Evolutionary conservation across 2,888 invertebrate genomes (phyloP).

Genomic region (Acanthosoma haemorrhoidale): DNA sequence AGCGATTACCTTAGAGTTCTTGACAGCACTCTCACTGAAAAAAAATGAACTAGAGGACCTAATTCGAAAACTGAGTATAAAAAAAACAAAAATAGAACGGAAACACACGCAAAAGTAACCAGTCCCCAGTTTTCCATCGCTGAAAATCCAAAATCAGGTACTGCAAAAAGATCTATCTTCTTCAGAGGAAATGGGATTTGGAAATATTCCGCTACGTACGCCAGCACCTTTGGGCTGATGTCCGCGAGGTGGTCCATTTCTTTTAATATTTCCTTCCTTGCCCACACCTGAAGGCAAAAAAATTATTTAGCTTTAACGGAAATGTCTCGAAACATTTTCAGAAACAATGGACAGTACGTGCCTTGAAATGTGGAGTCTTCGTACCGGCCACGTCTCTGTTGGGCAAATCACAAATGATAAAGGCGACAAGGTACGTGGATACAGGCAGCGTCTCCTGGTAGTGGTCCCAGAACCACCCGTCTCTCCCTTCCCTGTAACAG

Average conservation of each 20-base stretch:
- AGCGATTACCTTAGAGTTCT: constrained; percentile 60
- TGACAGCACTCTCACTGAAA: constrained; percentile 62
- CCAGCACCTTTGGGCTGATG: constrained; percentile 67
- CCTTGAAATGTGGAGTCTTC: constrained; percentile 30
- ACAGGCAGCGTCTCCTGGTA: constrained; percentile 73
- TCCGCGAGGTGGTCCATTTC: constrained; percentile 61
- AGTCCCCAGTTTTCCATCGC: constrained; percentile 84
- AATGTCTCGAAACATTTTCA: neutral
- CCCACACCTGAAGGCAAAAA: constrained; percentile 34
- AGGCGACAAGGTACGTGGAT: constrained; percentile 90
- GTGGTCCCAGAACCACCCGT: constrained; percentile 63
- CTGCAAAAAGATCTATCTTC: constrained; percentile 83
- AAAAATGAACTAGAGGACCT: neutral
- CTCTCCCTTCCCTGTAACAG: constrained; percentile 50
- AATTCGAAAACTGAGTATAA: neutral
- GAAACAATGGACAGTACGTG: constrained; percentile 41
- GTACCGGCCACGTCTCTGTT: constrained; percentile 50
- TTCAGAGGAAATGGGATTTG: constrained; percentile 66
- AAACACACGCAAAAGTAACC: constrained; percentile 64
- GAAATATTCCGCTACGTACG: constrained; percentile 68
- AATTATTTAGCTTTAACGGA: neutral
- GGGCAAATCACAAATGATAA: constrained; percentile 67
- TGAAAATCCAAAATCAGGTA: constrained; percentile 81
- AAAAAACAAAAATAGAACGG: neutral
- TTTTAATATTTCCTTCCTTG: constrained; percentile 32